These are phyloP conservation scores for Tetranychus piercei DNA, from an alignment of 2,888 invertebrate species.

Conservation along the genomic window DNA sequence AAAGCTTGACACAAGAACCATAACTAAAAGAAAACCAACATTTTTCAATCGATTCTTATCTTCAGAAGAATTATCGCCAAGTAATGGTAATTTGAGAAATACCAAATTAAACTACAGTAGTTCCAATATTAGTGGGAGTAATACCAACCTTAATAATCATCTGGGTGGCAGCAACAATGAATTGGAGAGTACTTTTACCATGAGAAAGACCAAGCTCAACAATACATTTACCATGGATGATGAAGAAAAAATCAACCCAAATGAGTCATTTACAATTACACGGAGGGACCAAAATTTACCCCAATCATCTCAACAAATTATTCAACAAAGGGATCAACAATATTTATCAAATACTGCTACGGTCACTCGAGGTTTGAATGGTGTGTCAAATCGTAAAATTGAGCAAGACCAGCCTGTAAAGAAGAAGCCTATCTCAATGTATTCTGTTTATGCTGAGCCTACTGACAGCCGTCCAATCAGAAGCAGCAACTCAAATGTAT, in stretches of 20 bases:
- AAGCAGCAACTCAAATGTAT: neutral
- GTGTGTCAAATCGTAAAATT: neutral
- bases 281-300: neutral
- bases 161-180: neutral
- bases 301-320: neutral
- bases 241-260: neutral
- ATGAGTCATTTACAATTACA: neutral
- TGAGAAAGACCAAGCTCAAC: conserved; percentile 1
- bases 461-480: conserved; percentile 2
- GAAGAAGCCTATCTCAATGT: conserved; percentile 8
- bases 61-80: neutral
- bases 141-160: neutral
- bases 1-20: conserved; percentile 4
- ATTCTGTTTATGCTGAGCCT: conserved; percentile 6
- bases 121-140: conserved; percentile 2
- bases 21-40: conserved; percentile 5
- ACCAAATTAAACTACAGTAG: conserved; percentile 3
- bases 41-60: conserved; percentile 9
- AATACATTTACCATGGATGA: conserved; percentile 7
- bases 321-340: neutral
- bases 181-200: neutral
- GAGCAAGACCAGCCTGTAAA: neutral
- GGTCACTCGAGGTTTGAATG: neutral
- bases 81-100: conserved; percentile 5
- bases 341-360: neutral